These are phyloP conservation scores for Ochotona curzoniae DNA, from an alignment of 2,113 vertebrate species.

Conservation along the genomic window DNA sequence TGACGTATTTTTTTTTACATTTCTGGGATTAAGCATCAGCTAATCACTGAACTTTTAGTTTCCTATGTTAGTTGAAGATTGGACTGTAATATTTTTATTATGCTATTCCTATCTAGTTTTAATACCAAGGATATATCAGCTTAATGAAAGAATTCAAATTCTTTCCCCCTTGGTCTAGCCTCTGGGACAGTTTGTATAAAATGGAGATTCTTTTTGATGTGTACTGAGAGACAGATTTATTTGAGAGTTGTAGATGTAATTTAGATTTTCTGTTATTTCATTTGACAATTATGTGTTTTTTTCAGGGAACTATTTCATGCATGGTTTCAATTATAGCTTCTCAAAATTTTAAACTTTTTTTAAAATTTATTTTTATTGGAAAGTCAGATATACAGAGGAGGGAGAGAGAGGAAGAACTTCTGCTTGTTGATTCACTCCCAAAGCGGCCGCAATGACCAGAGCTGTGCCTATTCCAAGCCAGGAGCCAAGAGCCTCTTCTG, in stretches of 20 bases:
- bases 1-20: conserved; percentile 8
- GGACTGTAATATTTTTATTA: conserved; percentile 13
- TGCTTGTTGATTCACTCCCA: too few relatives aligned
- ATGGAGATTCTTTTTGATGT: not conserved
- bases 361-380: too few relatives aligned
- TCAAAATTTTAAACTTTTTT: not conserved
- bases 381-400: too few relatives aligned
- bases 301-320: not conserved
- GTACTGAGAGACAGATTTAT: not conserved
- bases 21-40: not conserved
- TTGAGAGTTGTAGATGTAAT: not conserved
- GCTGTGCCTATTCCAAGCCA: too few relatives aligned
- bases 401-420: too few relatives aligned
- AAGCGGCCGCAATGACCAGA: too few relatives aligned
- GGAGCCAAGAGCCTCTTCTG: too few relatives aligned
- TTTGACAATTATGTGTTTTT: conserved; percentile 8
- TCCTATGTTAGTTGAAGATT: conserved; percentile 24
- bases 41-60: not conserved
- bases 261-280: conserved; percentile 25
- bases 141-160: conserved; percentile 15
- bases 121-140: not conserved
- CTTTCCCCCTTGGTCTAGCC: conserved; percentile 15
- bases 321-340: not conserved
- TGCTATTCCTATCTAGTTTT: not conserved
- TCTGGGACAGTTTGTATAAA: conserved; percentile 2